Evolutionary conservation across 2,797 vertebrate species (phyloP).

Genomic region (Spinus olivaceus): DNA sequence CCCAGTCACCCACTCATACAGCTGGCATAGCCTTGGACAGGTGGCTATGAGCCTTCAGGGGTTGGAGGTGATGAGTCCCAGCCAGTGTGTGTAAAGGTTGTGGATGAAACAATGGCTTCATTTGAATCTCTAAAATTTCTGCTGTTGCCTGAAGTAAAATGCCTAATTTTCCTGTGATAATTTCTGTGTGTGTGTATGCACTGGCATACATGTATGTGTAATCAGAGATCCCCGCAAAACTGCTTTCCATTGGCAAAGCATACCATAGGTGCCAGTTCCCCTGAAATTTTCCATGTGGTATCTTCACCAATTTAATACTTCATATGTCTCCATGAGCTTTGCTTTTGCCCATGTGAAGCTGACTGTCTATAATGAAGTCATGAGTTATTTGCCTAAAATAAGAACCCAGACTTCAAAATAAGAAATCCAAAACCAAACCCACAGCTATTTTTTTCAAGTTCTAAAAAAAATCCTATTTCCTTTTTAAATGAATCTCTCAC

Average conservation of each 20-base stretch:
- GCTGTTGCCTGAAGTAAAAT: background rate
- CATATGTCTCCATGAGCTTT: background rate
- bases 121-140: background rate
- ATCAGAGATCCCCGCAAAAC: background rate
- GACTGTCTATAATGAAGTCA: slow-evolving; percentile 17
- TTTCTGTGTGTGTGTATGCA: background rate
- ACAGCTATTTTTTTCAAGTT: background rate
- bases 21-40: background rate
- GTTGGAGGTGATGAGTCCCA: background rate
- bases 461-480: background rate
- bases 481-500: slow-evolving; percentile 23
- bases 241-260: background rate
- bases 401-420: slow-evolving; percentile 30
- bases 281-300: slow-evolving; percentile 23
- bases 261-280: background rate
- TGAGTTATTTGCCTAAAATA: slow-evolving; percentile 42
- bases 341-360: slow-evolving; percentile 26
- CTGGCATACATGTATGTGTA: background rate
- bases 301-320: background rate
- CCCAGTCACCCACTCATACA: background rate
- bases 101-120: background rate
- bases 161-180: background rate
- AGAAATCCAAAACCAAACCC: slow-evolving; percentile 40
- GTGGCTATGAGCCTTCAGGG: background rate
- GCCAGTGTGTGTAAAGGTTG: background rate